Evolutionary conservation across 2,888 invertebrate genomes (phyloP).

Genomic region (Dorcus parallelipipedus): DNA sequence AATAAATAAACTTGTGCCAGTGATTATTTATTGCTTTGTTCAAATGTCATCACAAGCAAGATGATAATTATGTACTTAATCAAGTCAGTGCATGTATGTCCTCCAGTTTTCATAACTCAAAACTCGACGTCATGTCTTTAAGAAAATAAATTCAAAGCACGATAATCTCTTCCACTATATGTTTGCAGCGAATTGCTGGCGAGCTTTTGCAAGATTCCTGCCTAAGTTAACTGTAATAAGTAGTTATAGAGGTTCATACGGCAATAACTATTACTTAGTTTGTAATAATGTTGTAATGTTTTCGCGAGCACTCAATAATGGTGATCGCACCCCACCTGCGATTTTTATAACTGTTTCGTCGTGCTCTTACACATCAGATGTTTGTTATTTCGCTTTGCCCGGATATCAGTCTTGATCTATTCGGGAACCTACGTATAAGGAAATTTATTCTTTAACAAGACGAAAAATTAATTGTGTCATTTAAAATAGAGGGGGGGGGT

Average conservation of each 20-base stretch:
- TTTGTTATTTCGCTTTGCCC: background rate
- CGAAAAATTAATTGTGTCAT: no score
- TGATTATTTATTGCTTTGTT: no score
- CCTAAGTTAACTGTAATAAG: constrained; percentile 40
- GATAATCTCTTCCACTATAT: constrained; percentile 40
- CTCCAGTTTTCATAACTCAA: constrained; percentile 21
- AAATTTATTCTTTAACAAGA: background rate
- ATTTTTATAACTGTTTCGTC: constrained; percentile 27
- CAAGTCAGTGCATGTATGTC: constrained; percentile 5
- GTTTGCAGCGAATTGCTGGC: constrained; percentile 34
- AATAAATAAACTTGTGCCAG: no score
- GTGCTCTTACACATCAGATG: constrained; percentile 6
- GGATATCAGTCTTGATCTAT: background rate
- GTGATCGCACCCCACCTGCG: constrained; percentile 31
- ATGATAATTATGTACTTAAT: no score
- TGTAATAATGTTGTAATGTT: constrained; percentile 40
- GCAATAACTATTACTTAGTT: constrained; percentile 39
- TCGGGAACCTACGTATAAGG: background rate
- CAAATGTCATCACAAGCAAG: no score
- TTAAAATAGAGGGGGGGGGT: no score
- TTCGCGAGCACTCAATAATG: constrained; percentile 33
- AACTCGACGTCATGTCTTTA: constrained; percentile 24
- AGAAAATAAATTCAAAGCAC: constrained; percentile 36
- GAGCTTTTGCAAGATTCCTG: constrained; percentile 30
- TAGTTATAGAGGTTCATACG: constrained; percentile 33